These are phyloP conservation scores for Casuarius casuarius DNA, from an alignment of 2,113 vertebrate species.

Conservation along the genomic window DNA sequence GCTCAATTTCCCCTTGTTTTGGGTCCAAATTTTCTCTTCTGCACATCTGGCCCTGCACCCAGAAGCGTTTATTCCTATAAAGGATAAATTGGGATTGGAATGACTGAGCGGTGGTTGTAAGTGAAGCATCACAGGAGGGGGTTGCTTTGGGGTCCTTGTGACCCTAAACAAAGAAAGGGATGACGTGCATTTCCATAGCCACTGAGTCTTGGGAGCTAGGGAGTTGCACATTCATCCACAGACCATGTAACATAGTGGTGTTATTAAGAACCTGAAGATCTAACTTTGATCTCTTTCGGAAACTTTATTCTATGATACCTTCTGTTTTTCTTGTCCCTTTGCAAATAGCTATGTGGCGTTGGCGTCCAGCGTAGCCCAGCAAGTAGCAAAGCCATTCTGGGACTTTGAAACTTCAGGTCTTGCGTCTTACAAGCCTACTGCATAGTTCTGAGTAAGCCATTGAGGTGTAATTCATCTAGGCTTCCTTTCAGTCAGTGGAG, in stretches of 20 bases:
- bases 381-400: neutral
- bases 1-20: conserved; percentile 66
- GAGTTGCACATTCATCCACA: neutral
- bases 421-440: neutral
- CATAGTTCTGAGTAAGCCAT: neutral
- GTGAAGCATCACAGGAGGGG: neutral
- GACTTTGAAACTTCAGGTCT: neutral
- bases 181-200: neutral
- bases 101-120: conserved; percentile 12
- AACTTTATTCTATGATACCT: neutral
- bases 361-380: accelerated
- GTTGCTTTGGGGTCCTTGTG: conserved; percentile 15
- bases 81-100: conserved; percentile 34
- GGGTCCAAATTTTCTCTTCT: conserved; percentile 20
- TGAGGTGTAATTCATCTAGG: neutral
- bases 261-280: neutral
- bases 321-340: neutral
- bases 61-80: conserved; percentile 43
- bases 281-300: neutral
- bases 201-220: neutral
- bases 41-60: conserved; percentile 57
- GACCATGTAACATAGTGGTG: accelerated
- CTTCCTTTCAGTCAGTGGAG: neutral
- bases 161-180: neutral
- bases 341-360: accelerated